phyloP scores from a whole-genome alignment of 2,113 vertebrate species.

The Halcyon malimbica region DNA sequence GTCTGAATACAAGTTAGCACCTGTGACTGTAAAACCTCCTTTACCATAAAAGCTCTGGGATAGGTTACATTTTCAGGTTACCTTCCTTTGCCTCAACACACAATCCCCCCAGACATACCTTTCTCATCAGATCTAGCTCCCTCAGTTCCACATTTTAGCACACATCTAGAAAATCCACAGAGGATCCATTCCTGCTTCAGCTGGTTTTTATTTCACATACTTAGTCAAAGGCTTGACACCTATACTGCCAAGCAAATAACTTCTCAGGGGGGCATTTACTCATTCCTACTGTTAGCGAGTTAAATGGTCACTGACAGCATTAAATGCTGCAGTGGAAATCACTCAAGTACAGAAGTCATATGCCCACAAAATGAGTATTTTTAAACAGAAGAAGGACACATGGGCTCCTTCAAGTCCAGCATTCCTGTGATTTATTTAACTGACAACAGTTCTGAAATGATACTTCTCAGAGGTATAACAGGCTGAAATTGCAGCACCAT shows the following conservation, averaged over 20 bases:
- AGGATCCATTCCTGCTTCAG: not conserved
- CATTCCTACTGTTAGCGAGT: constrained; percentile 15
- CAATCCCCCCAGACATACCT: not conserved
- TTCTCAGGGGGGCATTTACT: constrained; percentile 34
- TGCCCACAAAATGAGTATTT: not conserved
- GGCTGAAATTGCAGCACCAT: not conserved
- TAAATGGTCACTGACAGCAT: constrained; percentile 54
- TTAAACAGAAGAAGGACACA: not conserved
- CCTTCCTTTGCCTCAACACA: not conserved
- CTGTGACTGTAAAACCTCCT: not conserved
- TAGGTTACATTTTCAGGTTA: not conserved
- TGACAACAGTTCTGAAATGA: not conserved
- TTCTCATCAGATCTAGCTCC: not conserved
- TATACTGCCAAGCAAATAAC: constrained; percentile 32
- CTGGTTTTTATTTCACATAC: constrained; percentile 11
- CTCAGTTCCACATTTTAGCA: not conserved
- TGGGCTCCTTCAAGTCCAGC: not conserved
- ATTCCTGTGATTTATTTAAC: constrained; percentile 1
- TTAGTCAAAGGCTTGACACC: constrained; percentile 46
- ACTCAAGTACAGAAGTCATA: not conserved
- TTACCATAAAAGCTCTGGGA: not conserved
- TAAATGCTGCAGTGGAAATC: constrained; percentile 53
- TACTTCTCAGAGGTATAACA: not conserved
- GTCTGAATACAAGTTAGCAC: not conserved
- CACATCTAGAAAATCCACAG: not conserved